phyloP scores from a whole-genome alignment of 1,140 invertebrate species.

The Papilio aristodemus region DNA sequence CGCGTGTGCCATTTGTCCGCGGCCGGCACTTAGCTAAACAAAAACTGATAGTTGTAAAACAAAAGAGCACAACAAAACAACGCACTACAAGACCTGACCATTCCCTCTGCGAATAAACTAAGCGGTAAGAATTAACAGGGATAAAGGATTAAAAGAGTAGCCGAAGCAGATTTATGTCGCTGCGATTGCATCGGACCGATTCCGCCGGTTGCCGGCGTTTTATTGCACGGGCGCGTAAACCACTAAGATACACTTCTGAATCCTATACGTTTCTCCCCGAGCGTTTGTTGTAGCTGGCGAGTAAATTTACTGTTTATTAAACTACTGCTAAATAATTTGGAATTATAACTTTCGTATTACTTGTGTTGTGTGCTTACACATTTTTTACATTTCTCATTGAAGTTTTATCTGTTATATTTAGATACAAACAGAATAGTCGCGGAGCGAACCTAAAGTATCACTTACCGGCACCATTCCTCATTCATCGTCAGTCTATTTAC shows the following conservation, averaged over 20 bases:
- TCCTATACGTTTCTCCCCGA: not conserved
- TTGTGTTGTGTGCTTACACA: no score
- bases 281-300: not conserved
- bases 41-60: constrained; percentile 80
- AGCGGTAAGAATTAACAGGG: constrained; percentile 79
- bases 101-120: constrained; percentile 77
- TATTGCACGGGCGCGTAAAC: constrained; percentile 47
- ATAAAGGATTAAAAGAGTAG: constrained; percentile 78
- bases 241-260: constrained; percentile 37
- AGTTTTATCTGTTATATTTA: no score
- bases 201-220: constrained; percentile 63
- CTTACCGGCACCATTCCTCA: constrained; percentile 54
- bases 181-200: constrained; percentile 74
- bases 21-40: constrained; percentile 78
- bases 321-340: constrained; percentile 4
- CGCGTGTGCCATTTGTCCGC: constrained; percentile 72
- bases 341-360: not conserved
- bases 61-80: constrained; percentile 72
- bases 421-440: not conserved
- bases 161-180: constrained; percentile 78
- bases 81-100: constrained; percentile 69
- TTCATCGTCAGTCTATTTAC: constrained; percentile 67
- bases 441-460: constrained; percentile 13
- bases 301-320: not conserved
- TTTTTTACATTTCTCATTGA: no score